Percentiles rank a stretch among this genome's conserved stretches.
phyloP scores from a whole-genome alignment of 2,888 invertebrate genomes.

The Drosophila robusta region DNA sequence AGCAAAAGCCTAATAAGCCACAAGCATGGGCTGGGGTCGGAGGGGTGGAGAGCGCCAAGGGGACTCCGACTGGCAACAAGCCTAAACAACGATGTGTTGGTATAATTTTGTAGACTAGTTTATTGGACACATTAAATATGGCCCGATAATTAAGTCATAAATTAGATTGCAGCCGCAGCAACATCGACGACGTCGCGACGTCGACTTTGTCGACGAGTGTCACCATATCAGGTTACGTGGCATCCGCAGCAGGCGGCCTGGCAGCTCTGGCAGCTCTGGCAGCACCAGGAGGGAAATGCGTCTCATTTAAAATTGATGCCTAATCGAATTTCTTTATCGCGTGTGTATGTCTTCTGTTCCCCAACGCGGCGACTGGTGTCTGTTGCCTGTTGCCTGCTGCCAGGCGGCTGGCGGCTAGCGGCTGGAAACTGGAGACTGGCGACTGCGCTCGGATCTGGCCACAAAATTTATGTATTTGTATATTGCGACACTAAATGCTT shows the following conservation, averaged over 20 bases:
- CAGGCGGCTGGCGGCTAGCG: no score
- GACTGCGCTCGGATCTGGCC: conserved; percentile 25
- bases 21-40: neutral
- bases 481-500: conserved; percentile 77
- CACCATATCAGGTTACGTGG: conserved; percentile 78
- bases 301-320: conserved; percentile 83
- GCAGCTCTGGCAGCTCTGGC: conserved; percentile 35
- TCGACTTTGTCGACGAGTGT: conserved; percentile 67
- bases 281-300: conserved; percentile 56
- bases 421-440: conserved; percentile 9
- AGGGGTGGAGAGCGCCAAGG: neutral
- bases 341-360: conserved; percentile 76
- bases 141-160: conserved; percentile 85
- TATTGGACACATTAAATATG: conserved; percentile 85
- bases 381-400: conserved; percentile 3
- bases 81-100: conserved; percentile 78
- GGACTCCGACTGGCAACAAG: conserved; percentile 27
- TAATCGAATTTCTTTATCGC: conserved; percentile 83
- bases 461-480: conserved; percentile 77
- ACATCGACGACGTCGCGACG: conserved; percentile 36
- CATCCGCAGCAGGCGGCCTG: conserved; percentile 72
- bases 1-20: conserved; percentile 79
- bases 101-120: conserved; percentile 86
- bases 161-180: conserved; percentile 80
- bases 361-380: conserved; percentile 37